These are phyloP conservation scores for Charaxes varanes DNA, from an alignment of 1,140 invertebrate genomes.

Conservation along the genomic window DNA sequence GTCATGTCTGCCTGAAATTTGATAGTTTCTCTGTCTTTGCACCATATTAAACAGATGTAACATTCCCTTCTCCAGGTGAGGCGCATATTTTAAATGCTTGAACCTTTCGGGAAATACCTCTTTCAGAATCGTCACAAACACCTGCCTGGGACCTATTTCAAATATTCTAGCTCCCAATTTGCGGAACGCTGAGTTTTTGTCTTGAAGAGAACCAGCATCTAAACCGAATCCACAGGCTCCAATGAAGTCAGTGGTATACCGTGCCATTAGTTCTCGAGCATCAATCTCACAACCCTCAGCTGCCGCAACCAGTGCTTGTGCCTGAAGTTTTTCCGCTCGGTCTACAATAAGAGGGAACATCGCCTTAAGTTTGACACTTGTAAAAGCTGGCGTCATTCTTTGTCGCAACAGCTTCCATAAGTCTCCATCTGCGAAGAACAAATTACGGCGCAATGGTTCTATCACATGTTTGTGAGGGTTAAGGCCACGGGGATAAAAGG, in stretches of 20 bases:
- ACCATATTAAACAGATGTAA: slow-evolving; percentile 9
- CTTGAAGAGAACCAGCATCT: slow-evolving; percentile 16
- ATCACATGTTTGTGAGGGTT: slow-evolving; percentile 26
- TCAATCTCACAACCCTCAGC: slow-evolving; percentile 11
- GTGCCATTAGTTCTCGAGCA: slow-evolving; percentile 15
- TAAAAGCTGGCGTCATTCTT: slow-evolving; percentile 15
- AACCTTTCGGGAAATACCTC: slow-evolving; percentile 9
- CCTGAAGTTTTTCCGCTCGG: slow-evolving; percentile 15
- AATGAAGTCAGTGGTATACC: slow-evolving; percentile 21
- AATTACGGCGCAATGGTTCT: slow-evolving; percentile 39
- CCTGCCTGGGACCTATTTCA: slow-evolving; percentile 1
- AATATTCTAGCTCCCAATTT: slow-evolving; percentile 15
- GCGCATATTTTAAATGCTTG: no score
- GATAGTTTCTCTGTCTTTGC: slow-evolving; percentile 12
- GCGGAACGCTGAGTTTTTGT: slow-evolving; percentile 16
- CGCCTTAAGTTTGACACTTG: slow-evolving; percentile 16
- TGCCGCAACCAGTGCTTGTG: slow-evolving; percentile 8
- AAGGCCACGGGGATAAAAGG: slow-evolving; percentile 55
- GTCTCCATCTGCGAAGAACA: slow-evolving; percentile 16
- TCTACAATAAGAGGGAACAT: slow-evolving; percentile 20
- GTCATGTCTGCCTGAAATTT: slow-evolving; percentile 15
- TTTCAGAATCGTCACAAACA: slow-evolving; percentile 3
- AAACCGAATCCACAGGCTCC: slow-evolving; percentile 20
- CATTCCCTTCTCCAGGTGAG: slow-evolving; percentile 1
- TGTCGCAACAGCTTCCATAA: slow-evolving; percentile 15